Base-by-base conservation (phyloP, 2,113 vertebrate genomes). In the Taxidea taxus region DNA sequence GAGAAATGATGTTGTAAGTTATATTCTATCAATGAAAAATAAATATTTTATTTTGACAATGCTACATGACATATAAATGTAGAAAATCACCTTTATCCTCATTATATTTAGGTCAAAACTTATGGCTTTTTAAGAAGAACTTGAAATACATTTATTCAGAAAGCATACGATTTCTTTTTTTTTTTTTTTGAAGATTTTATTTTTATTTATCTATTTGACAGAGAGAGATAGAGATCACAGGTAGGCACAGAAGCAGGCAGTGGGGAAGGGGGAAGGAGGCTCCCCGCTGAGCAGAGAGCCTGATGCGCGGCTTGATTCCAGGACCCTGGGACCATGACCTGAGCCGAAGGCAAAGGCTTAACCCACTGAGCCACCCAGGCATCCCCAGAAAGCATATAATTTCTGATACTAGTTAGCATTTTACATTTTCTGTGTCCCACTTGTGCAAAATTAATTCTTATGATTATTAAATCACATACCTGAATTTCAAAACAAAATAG, bases 21-120 rank as follows among this genome's bases (percentile, higher is more conserved):
- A 86, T 29, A 6, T 90, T 91, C 78, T 95, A 95, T 96, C 97
- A 96, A 88, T 95, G 90, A 90, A 97, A 95, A 97, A 95, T 95
- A 96, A 97, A 96, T 97, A 95, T 97, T 97, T 97, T 95, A 97
- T 97, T 96, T 96, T 95, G 80, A 90, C 87, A 77, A 56, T 88
- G n/a, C 23, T 87, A 1, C 37, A 88, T 90, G 44, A 90, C 51
- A 95, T 84, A 89, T 77, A 97, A 87, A 87, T 82, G 11, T 84
- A 66, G 77, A 93, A 87, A 84, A 14, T 93, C 34, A 95, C 42
- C 83, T 96, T 85, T 58, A 77, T 93, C 15, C 27, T 92, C 66
- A 90, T 88, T 95, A 92, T 82, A 90, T 66, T 54, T 87, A 92
- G 75, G 44, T 84, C 62, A 95, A 93, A 90, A 0, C 72, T 96